Evolutionary conservation across 2,797 vertebrate species (phyloP).

Genomic region (Antennarius maculatus): DNA sequence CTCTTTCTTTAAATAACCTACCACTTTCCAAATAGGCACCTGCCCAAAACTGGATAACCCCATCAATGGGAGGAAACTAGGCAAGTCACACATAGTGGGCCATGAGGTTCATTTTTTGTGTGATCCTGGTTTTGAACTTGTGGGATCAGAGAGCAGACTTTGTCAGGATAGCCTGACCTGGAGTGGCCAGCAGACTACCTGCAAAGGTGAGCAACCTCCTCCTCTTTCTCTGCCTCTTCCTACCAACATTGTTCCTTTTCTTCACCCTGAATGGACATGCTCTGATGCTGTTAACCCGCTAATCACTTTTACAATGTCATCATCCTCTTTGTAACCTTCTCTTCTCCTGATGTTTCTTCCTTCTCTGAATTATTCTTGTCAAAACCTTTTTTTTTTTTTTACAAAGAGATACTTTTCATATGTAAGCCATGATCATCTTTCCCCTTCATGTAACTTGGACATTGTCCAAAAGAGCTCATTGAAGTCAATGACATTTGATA

Average conservation of each 20-base stretch:
- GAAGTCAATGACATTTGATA: slow-evolving; percentile 57
- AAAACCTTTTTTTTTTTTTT: slow-evolving; percentile 42
- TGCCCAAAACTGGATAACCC: slow-evolving; percentile 80
- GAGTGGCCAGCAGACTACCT: slow-evolving; percentile 84
- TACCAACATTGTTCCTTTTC: slow-evolving; percentile 5
- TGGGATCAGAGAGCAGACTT: slow-evolving; percentile 83
- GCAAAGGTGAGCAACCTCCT: slow-evolving; percentile 76
- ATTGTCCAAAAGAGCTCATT: slow-evolving; percentile 44
- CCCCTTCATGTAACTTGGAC: slow-evolving; percentile 48
- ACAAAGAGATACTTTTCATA: slow-evolving; percentile 53
- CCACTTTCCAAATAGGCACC: slow-evolving; percentile 70
- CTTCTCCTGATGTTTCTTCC: slow-evolving; percentile 24
- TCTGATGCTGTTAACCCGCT: slow-evolving; percentile 45
- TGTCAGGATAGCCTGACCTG: slow-evolving; percentile 85
- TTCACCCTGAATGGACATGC: slow-evolving; percentile 32
- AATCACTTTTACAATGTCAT: slow-evolving; percentile 65
- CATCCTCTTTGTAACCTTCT: slow-evolving; percentile 48
- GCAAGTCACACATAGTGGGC: slow-evolving; percentile 74
- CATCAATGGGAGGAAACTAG: slow-evolving; percentile 83
- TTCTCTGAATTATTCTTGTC: slow-evolving; percentile 38
- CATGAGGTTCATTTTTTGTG: slow-evolving; percentile 90
- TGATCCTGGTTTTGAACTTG: slow-evolving; percentile 79
- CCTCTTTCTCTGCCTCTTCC: slow-evolving; percentile 5
- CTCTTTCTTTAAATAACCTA: not conserved
- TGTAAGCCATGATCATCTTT: slow-evolving; percentile 62